These are phyloP conservation scores for Plodia interpunctella DNA, from an alignment of 1,140 invertebrate species.

Conservation along the genomic window DNA sequence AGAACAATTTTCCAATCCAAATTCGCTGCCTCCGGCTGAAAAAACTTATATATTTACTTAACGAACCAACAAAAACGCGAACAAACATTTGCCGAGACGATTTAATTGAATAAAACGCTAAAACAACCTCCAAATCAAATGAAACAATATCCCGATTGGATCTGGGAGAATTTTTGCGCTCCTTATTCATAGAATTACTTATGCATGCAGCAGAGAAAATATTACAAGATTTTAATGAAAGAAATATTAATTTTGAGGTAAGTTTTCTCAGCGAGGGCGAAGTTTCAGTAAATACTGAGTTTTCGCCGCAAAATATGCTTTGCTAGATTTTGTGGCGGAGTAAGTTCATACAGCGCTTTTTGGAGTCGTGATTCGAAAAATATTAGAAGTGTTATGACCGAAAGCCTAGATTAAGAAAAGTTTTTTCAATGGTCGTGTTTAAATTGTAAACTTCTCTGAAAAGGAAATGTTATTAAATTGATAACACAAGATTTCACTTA, in stretches of 20 bases:
- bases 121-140: slow-evolving; percentile 38
- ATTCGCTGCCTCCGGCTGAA: neutral
- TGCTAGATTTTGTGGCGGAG: neutral
- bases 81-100: slow-evolving; percentile 41
- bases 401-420: no score
- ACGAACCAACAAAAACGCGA: neutral
- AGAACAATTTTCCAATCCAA: neutral
- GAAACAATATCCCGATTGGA: slow-evolving; percentile 40
- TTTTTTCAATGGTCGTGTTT: no score
- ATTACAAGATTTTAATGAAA: slow-evolving; percentile 79
- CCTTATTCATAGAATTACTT: slow-evolving; percentile 77
- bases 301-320: slow-evolving; percentile 33
- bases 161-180: slow-evolving; percentile 59
- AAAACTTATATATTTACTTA: neutral
- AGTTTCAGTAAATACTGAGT: slow-evolving; percentile 51
- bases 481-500: no score
- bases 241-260: slow-evolving; percentile 77
- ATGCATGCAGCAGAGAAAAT: slow-evolving; percentile 78
- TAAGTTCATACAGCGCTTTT: slow-evolving; percentile 5
- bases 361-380: neutral
- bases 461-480: no score
- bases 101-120: slow-evolving; percentile 41
- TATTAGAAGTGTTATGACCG: no score
- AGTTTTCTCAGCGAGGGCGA: slow-evolving; percentile 62
- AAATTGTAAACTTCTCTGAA: no score